These are phyloP conservation scores for Macquaria australasica DNA, from an alignment of 2,113 vertebrate genomes.

Conservation along the genomic window DNA sequence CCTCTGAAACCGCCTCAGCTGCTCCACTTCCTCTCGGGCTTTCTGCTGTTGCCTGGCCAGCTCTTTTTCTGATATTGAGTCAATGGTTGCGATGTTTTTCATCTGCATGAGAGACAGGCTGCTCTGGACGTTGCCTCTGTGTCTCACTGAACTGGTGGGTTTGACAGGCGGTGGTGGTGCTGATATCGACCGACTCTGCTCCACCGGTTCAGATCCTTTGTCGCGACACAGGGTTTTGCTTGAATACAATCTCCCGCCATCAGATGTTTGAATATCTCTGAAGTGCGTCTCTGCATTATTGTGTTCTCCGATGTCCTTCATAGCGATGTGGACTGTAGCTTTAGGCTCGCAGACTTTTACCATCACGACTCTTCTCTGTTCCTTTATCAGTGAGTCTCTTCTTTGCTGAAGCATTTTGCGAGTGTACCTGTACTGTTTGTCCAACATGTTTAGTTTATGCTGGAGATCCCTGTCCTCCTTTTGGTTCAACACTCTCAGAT, in stretches of 20 bases:
- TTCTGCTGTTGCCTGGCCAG: conserved; percentile 63
- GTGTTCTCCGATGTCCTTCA: conserved; percentile 74
- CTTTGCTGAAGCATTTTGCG: conserved; percentile 74
- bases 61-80: conserved; percentile 84
- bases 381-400: conserved; percentile 53
- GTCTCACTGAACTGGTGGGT: conserved; percentile 35
- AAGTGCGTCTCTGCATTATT: not conserved
- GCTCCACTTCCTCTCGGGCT: conserved; percentile 68
- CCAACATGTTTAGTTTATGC: conserved; percentile 73
- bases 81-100: conserved; percentile 81
- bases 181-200: conserved; percentile 55
- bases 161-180: conserved; percentile 25
- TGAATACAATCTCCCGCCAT: conserved; percentile 16
- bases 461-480: conserved; percentile 78
- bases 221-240: not conserved
- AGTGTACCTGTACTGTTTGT: conserved; percentile 70
- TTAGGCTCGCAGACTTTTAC: conserved; percentile 78
- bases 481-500: conserved; percentile 75
- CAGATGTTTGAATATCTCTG: conserved; percentile 33
- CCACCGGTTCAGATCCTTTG: not conserved
- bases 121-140: conserved; percentile 22
- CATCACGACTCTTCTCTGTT: conserved; percentile 70
- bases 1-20: conserved; percentile 63
- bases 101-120: conserved; percentile 81
- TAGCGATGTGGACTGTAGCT: conserved; percentile 79